Percentiles rank a stretch among this genome's conserved stretches.
phyloP scores from a whole-genome alignment of 2,888 invertebrate species.

The Metallyticus violacea region DNA sequence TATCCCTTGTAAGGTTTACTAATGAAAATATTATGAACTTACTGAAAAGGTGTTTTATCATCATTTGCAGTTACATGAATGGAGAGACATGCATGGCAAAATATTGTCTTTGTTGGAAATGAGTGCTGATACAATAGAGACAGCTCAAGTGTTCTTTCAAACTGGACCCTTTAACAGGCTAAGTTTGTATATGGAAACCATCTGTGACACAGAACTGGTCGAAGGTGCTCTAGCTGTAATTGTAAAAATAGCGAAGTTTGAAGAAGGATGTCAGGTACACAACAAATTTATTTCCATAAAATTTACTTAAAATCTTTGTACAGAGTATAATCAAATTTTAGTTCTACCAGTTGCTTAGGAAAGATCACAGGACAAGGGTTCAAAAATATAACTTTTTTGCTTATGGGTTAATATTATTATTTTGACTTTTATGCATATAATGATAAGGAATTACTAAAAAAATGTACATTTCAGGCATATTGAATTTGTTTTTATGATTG shows the following conservation, averaged over 20 bases:
- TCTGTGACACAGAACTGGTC: background rate
- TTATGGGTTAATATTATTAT: too few species aligned
- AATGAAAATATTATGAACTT: slow-evolving; percentile 30
- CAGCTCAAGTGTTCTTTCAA: background rate
- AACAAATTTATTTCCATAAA: too few species aligned
- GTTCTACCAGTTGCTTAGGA: too few species aligned
- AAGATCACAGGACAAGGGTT: too few species aligned
- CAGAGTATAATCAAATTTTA: too few species aligned
- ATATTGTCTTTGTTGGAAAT: background rate
- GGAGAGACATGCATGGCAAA: background rate
- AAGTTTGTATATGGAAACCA: background rate
- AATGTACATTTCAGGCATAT: too few species aligned
- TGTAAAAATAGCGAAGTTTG: background rate
- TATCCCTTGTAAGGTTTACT: slow-evolving; percentile 47
- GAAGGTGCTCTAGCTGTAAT: background rate
- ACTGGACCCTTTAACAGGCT: background rate
- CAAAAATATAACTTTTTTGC: too few species aligned
- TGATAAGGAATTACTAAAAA: too few species aligned
- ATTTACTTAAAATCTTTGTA: too few species aligned
- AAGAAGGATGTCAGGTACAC: background rate
- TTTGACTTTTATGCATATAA: too few species aligned
- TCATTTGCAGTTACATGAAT: background rate
- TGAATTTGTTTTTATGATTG: too few species aligned
- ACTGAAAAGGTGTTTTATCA: background rate
- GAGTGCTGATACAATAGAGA: background rate